A percentile compares a stretch with the other conserved stretches of the same genome.
Conservation (phyloP, 2,113 vertebrate species). For the Hemiprocne comata region DNA sequence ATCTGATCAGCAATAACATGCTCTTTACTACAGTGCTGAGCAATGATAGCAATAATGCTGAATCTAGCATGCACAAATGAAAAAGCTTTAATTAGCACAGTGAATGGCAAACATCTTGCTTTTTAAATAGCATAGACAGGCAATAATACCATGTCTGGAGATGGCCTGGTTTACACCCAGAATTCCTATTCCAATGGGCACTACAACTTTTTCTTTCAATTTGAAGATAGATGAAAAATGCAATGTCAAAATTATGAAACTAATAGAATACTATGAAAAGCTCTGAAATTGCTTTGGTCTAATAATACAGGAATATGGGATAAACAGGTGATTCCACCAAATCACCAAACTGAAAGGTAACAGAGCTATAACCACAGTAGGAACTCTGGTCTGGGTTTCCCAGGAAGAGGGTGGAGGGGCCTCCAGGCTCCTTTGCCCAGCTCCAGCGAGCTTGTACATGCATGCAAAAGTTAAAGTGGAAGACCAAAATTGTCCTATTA, state of each 20-base stretch:
- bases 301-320: not conserved
- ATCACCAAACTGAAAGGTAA: not conserved
- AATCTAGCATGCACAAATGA: not conserved
- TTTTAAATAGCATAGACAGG: not conserved
- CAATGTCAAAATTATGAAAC: not conserved
- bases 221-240: not conserved
- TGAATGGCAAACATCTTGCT: constrained; percentile 1
- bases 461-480: not conserved
- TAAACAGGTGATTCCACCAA: not conserved
- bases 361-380: not conserved
- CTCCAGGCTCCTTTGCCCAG: not conserved
- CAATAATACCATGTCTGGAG: not conserved
- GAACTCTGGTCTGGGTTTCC: not conserved
- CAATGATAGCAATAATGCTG: not conserved
- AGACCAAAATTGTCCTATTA: not conserved
- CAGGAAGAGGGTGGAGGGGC: not conserved
- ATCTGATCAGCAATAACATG: not conserved
- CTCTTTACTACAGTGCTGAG: not conserved
- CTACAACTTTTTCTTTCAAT: not conserved
- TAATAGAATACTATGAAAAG: not conserved
- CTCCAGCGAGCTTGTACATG: accelerated
- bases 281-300: not conserved
- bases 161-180: not conserved
- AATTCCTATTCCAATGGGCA: not conserved
- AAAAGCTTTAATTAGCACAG: constrained; percentile 31